Base-by-base conservation (phyloP, 2,113 vertebrate genomes). In the Gymnocephalus cernua region DNA sequence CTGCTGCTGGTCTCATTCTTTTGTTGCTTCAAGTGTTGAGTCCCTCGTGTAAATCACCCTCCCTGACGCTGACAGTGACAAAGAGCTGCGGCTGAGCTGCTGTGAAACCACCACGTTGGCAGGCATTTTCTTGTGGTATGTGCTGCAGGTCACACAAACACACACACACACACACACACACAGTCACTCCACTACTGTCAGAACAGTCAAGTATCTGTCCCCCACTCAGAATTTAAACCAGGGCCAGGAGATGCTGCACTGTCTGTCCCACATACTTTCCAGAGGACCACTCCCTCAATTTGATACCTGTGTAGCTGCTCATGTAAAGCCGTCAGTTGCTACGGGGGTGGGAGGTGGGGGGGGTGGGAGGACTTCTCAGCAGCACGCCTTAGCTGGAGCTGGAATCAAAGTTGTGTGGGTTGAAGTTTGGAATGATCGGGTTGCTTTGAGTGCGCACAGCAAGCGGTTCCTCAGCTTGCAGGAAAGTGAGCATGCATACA, bases 201-300 rank as follows among this genome's bases (percentile, higher is more conserved):
- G 19, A 19, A 66, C 66, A 51, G 54, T 79, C 29, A 25, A 51
- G 59, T 32, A 47, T 68, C 54, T 48, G 57, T 61, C 63, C 63
- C 72, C 53, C 50, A 51, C 64, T 73, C 56, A 74, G 84, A 85
- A 92, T 92, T 83, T 66, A 47, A 41, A 9, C 38, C 83, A 82
- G 66, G 16, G 84, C 80, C 80, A 79, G 79, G 80, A 80, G 85
- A 90, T 79, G 88, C 84, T 79, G 72, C 73, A 48, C 61, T 35
- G 53, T 80, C 29, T 48, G 66, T 62, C 80, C 59, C 73, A 32
- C 88, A 94, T 89, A 86, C 59, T 92, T 93, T 88, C 89, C 90
- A 68, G 53, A 29, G 53, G 47, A 38, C 81, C 88, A 15, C 89
- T 63, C 83, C 82, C 65, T 88, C 78, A 6, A 56, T 51, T 2